Base-by-base conservation (phyloP, 2,797 vertebrate species). In the Gymnothorax javanicus region DNA sequence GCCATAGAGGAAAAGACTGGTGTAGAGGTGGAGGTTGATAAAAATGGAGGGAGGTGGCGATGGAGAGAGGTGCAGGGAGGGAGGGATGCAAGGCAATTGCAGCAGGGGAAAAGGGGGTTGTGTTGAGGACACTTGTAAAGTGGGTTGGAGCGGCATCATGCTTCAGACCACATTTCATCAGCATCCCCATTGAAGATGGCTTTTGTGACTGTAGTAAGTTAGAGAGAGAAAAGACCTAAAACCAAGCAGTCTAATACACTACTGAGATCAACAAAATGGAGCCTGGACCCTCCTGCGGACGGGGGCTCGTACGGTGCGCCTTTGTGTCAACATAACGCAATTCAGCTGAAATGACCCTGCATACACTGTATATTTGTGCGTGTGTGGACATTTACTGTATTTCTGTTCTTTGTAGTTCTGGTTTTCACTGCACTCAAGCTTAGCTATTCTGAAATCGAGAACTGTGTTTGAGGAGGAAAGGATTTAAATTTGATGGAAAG, bases 401-500 rank as follows among this genome's bases (percentile, higher is more conserved):
- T 90, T 43, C 33, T 43, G 33, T 43, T 43, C 33, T 43, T 43
- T 43, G 33, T 43, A 43, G 33, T 2, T 43, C 33, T 43, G 33
- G 33, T 43, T 43, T 43, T 43, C 33, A 43, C 33, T 1, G 33
- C 91, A 94, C 92, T 93, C 88, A 90, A 93, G 89, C 54, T 83
- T 92, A 87, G 89, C 88, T 90, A 92, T 90, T 87, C 81, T 89
- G 90, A 89, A 82, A 90, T 89, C 82, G 92, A 92, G 93, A 90
- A 54, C 67, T 33, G 91, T 91, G 89, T 92, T 94, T 90, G 91
- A 91, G 85, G 87, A 92, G 91, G 92, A 86, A 88, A 50, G 85
- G 87, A 93, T 94, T 93, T 92, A 93, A 93, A 91, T 94, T 92
- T 93, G 89, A 94, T 92, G 84, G 89, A 89, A 25, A 79, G 85